A percentile compares a stretch with the other conserved stretches of the same genome.
Conservation (phyloP, 2,113 vertebrate genomes). For the Nicator chloris region DNA sequence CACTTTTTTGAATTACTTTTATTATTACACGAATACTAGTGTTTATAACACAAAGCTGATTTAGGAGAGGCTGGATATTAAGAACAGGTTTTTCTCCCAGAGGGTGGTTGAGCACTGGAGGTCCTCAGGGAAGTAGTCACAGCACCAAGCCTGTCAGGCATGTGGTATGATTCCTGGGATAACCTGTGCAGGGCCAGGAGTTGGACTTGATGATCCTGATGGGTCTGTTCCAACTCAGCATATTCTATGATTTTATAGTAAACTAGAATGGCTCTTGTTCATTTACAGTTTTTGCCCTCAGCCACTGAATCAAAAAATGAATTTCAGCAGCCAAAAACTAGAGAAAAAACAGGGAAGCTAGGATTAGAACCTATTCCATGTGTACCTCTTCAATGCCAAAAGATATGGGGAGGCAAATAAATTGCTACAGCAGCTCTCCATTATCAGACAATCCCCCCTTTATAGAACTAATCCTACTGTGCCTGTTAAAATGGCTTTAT, state of each 20-base stretch:
- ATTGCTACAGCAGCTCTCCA: neutral
- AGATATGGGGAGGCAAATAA: neutral
- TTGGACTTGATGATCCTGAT: neutral
- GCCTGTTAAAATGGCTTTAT: neutral
- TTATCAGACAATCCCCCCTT: neutral
- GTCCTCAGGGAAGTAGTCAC: neutral
- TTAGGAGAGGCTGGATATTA: neutral
- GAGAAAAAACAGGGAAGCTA: neutral
- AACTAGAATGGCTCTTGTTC: neutral
- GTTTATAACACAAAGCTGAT: neutral
- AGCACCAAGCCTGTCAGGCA: neutral
- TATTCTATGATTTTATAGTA: neutral
- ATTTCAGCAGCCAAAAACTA: neutral
- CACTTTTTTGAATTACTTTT: neutral
- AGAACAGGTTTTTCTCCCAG: neutral
- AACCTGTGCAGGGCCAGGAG: neutral
- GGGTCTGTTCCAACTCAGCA: neutral
- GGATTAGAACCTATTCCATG: neutral
- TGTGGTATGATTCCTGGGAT: neutral
- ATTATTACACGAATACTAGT: neutral
- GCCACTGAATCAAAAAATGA: neutral
- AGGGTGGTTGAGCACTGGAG: neutral
- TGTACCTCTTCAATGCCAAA: neutral
- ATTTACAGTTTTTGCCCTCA: neutral
- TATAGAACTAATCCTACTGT: neutral